Conservation (phyloP, 2,113 vertebrate species). For the Peucedramus taeniatus region DNA sequence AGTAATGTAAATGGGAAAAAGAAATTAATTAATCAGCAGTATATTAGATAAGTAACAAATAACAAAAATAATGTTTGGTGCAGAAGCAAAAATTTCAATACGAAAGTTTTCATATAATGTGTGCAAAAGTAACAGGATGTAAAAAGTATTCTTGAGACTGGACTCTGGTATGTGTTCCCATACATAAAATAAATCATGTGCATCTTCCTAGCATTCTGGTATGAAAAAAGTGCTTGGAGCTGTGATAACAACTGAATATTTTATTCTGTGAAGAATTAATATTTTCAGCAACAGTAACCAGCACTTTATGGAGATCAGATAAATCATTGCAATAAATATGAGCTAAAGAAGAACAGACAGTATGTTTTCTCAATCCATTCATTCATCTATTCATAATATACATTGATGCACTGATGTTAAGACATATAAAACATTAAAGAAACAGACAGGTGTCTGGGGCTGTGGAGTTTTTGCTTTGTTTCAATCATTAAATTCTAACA, state of each 20-base stretch:
- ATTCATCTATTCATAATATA: conserved; percentile 43
- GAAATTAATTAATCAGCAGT: conserved; percentile 55
- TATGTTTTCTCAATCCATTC: conserved; percentile 64
- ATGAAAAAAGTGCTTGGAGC: conserved; percentile 54
- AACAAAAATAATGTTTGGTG: conserved; percentile 37
- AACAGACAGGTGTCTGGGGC: not conserved
- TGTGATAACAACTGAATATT: conserved; percentile 60
- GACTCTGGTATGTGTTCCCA: conserved; percentile 46
- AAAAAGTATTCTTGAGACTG: conserved; percentile 55
- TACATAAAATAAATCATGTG: conserved; percentile 34
- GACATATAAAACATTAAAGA: conserved; percentile 37
- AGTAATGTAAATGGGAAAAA: conserved; percentile 59
- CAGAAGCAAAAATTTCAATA: conserved; percentile 51
- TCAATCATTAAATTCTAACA: not conserved
- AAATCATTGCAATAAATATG: conserved; percentile 69
- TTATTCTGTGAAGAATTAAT: conserved; percentile 69
- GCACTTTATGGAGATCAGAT: conserved; percentile 64
- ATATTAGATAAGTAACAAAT: conserved; percentile 54
- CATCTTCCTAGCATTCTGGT: conserved; percentile 46
- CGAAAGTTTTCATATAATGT: conserved; percentile 6
- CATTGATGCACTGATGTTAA: not conserved
- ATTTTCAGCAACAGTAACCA: conserved; percentile 67
- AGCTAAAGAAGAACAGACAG: conserved; percentile 54
- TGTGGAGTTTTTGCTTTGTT: not conserved
- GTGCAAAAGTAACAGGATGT: conserved; percentile 43